Base-by-base conservation (phyloP, 2,113 vertebrate genomes). In the Cyanoderma ruficeps region DNA sequence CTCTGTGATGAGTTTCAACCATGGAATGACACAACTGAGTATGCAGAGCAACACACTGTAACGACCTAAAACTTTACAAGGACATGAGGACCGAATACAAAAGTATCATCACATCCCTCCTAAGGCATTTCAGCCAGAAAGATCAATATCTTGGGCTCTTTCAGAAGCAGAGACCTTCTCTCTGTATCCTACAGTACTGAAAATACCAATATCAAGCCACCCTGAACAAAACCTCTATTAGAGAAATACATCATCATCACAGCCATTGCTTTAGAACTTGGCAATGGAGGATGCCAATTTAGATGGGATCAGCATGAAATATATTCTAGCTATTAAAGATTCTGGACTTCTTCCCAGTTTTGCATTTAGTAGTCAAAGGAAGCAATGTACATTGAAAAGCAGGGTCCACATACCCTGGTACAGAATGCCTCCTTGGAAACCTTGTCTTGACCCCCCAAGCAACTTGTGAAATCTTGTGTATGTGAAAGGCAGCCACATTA, bases 291-390 rank as follows among this genome's bases (percentile, higher is more conserved):
- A 91, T 61, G 77, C 81, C 92, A 87, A 19, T 92, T 91, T 87
- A 76, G 64, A 91, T n/a, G 46, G 31, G 67, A 95, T 61, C 91
- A 95, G 87, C 77, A 85, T 77, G 77, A 92, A 95, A 86, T 64
- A 76, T 35, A 44, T 87, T 94, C 64, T 68, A 71, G 75, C 67
- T 77, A 88, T 78, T 94, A 96, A 93, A 94, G 22, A 64, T 69
- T 80, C 44, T 97, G 94, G 87, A 71, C 28, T 84, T 71, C 64
- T 81, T 92, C 91, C 86, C 84, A 85, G 63, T 87, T 94, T 92
- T 78, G 42, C 76, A 69, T 92, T 93, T 89, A 87, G 52, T 42
- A 94, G 64, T 89, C 53, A 82, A 69, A 78, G 47, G 74, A 93
- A 93, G 60, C 24, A 92, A 82, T 4, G 5, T 55, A 71, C 52